Conservation (phyloP, 2,888 invertebrate genomes). For the Latheticus oryzae region DNA sequence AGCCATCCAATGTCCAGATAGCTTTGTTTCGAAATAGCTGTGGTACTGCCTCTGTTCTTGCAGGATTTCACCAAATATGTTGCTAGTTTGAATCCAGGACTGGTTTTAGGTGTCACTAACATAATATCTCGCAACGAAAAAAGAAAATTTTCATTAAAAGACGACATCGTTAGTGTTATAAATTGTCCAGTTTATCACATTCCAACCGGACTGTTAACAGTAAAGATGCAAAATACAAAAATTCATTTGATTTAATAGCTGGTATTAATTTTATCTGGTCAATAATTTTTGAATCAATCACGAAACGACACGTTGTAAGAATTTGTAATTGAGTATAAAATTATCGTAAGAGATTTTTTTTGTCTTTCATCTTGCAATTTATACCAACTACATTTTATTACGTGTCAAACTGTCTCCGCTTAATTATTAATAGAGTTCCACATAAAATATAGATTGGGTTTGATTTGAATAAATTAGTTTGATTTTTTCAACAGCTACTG, state of each 20-base stretch:
- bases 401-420: conserved; percentile 35
- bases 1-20: conserved; percentile 50
- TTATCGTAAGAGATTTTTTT: conserved; percentile 39
- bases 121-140: conserved; percentile 15
- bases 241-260: conserved; percentile 12
- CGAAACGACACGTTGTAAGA: conserved; percentile 36
- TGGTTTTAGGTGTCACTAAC: conserved; percentile 27
- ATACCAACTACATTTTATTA: conserved; percentile 35
- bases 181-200: conserved; percentile 28
- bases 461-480: conserved; percentile 31
- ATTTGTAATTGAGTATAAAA: conserved; percentile 41
- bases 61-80: too few species aligned
- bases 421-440: conserved; percentile 32
- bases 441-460: conserved; percentile 28
- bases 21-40: conserved; percentile 50
- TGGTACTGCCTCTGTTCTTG: too few species aligned
- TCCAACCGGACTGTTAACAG: conserved; percentile 7
- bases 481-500: too few species aligned
- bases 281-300: conserved; percentile 41
- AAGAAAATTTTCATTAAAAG: conserved; percentile 26
- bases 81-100: conserved; percentile 34
- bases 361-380: conserved; percentile 34
- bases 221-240: conserved; percentile 14
- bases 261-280: conserved; percentile 38
- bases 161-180: conserved; percentile 8